Evolutionary conservation across 2,113 vertebrate species (phyloP), one percentile per base, ranked within the genome.

Genomic region (Barbus barbus): DNA sequence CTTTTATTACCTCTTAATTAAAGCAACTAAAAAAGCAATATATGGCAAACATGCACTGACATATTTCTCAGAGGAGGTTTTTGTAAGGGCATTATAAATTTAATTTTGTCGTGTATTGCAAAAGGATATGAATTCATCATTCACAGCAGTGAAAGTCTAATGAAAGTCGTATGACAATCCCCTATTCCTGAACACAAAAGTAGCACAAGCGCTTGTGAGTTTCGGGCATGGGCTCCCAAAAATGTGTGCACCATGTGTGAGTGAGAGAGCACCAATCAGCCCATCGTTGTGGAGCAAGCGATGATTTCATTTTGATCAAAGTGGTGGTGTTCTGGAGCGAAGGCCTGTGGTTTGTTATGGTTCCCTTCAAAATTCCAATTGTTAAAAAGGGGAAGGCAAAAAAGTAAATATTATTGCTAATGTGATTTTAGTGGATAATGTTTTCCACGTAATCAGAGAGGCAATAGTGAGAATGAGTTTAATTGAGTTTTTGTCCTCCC

Each of bases 271-370:
- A 81, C 56, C 88, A 88, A 89, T 88, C 73, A 81, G 89, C 89
- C 85, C 85, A 16, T 24, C 69, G 51, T 28, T 90, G 79, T 82
- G 86, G 83, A 87, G 87, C 86, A 84, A 84, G 87, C 88, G 60
- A 87, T 93, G 89, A 91, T 94, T 93, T 91, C 71, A 87, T 91
- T 92, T 91, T 89, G 90, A 92, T 92, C 86, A 88, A 84, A 86
- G 86, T 88, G 84, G 61, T 86, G 46, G 84, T 67, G 63, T 67
- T 77, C 77, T 85, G 84, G 75, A 81, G n/a, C 56, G 26, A 24
- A 79, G 80, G 83, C 56, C n/a, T 36, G 85, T 36, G 88, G 86
- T 92, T 93, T 93, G 89, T 90, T 93, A 88, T 92, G 89, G 85
- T 92, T 90, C 87, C 88, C 31, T 78, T 78, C 63, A 84, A 78